A percentile compares a stretch with the other conserved stretches of the same genome.
Evolutionary conservation across 1,140 invertebrate genomes (phyloP).

Genomic region (Cryptotermes secundus): DNA sequence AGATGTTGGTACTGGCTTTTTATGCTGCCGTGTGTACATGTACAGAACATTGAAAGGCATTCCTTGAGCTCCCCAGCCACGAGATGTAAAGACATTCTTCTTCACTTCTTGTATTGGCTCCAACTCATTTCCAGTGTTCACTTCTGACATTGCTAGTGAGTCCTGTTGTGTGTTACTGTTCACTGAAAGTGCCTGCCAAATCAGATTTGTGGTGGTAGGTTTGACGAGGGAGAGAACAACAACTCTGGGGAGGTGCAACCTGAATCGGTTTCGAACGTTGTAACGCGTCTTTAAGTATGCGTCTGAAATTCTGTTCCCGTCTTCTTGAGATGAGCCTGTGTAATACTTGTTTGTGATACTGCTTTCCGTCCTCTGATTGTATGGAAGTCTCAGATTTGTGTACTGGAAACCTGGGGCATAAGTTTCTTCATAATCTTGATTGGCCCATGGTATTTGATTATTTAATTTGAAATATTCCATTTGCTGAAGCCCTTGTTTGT

Average conservation of each 20-base stretch:
- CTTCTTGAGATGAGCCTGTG: not conserved
- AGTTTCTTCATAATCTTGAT: not conserved
- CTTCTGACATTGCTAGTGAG: not conserved
- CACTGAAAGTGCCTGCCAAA: not conserved
- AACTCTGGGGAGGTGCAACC: not conserved
- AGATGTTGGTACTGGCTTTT: not conserved
- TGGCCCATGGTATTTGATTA: not conserved
- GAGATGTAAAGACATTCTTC: slow-evolving; percentile 45
- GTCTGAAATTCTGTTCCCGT: not conserved
- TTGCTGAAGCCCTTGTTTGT: not conserved
- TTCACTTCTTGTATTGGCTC: slow-evolving; percentile 36
- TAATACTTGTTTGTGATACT: not conserved
- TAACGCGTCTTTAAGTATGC: not conserved
- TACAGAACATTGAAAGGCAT: slow-evolving; percentile 56
- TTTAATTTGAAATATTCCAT: not conserved
- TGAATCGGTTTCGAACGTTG: not conserved
- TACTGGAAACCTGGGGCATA: not conserved
- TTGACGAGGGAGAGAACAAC: not conserved
- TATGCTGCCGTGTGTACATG: slow-evolving; percentile 28
- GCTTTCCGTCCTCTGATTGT: not conserved
- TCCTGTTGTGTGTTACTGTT: not conserved
- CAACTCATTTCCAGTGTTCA: not conserved
- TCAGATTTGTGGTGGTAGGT: not conserved
- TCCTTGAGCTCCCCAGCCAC: slow-evolving; percentile 51
- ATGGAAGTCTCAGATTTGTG: not conserved